Evolutionary conservation across 2,888 invertebrate genomes (phyloP).

Genomic region (Caenorhabditis angaria): DNA sequence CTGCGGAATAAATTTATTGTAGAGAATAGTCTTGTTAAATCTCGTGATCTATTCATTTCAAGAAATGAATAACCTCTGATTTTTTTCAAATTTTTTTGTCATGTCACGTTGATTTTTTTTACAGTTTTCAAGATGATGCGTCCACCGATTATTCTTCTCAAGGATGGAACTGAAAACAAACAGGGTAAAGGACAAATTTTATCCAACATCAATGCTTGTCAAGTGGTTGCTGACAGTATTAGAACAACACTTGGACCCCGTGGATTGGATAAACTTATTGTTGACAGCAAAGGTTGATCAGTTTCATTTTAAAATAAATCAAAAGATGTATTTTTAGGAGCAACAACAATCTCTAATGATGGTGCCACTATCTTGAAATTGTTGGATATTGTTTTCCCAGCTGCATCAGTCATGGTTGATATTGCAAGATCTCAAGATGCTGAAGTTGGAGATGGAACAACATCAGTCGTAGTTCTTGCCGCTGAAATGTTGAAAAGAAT

Average conservation of each 20-base stretch:
- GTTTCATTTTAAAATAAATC: neutral
- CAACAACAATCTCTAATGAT: slow-evolving; percentile 97
- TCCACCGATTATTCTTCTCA: slow-evolving; percentile 93
- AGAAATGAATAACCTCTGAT: too few species aligned
- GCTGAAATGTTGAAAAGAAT: slow-evolving; percentile 93
- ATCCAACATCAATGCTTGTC: slow-evolving; percentile 72
- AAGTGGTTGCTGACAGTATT: slow-evolving; percentile 88
- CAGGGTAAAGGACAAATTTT: slow-evolving; percentile 81
- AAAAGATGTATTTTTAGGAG: slow-evolving; percentile 74
- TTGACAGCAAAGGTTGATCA: slow-evolving; percentile 78
- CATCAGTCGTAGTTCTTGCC: slow-evolving; percentile 90
- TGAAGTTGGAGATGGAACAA: slow-evolving; percentile 92
- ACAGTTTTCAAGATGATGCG: slow-evolving; percentile 53
- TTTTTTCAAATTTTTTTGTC: too few species aligned
- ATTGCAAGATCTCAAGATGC: slow-evolving; percentile 91
- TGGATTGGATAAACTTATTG: slow-evolving; percentile 98
- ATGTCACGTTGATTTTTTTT: too few species aligned
- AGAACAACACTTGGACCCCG: slow-evolving; percentile 96
- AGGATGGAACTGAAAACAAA: slow-evolving; percentile 89
- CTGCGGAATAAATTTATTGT: too few species aligned
- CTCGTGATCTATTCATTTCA: too few species aligned
- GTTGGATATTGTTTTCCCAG: slow-evolving; percentile 96
- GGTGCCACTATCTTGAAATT: slow-evolving; percentile 98
- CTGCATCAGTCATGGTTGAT: slow-evolving; percentile 95
- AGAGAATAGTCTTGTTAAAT: too few species aligned